Evolutionary conservation across 53 echinoderm and acorn worm species (phyloP).

Genomic region (Antedon mediterranea): DNA sequence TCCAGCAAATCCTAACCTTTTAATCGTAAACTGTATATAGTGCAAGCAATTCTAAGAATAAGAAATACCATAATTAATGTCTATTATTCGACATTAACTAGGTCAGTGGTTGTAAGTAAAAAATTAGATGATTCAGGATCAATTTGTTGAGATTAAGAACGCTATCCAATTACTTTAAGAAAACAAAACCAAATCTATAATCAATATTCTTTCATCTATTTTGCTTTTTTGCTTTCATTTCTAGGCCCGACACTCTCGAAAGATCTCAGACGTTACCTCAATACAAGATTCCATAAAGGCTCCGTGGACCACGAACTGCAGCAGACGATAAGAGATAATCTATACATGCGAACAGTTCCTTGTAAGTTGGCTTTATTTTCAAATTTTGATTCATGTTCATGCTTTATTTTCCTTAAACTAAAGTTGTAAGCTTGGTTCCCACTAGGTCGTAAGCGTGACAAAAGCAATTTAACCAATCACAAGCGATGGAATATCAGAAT

Average conservation of each 20-base stretch:
- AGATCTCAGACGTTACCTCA: constrained; percentile 72
- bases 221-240: background rate
- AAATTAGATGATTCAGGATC: background rate
- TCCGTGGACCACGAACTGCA: constrained; percentile 87
- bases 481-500: too few relatives aligned
- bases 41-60: too few relatives aligned
- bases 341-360: constrained; percentile 91
- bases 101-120: background rate
- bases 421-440: too few relatives aligned
- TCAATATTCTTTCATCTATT: background rate
- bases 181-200: background rate
- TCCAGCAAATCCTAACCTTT: too few relatives aligned
- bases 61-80: too few relatives aligned
- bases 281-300: constrained; percentile 83
- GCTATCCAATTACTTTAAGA: background rate
- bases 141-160: background rate
- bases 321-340: constrained; percentile 86
- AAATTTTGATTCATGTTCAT: too few relatives aligned
- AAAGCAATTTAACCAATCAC: too few relatives aligned
- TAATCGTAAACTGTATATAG: too few relatives aligned
- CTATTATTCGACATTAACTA: background rate
- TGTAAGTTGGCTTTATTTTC: constrained; percentile 49
- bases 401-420: too few relatives aligned
- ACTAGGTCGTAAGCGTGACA: too few relatives aligned
- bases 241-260: constrained; percentile 74